Evolutionary conservation across 2,113 vertebrate genomes (phyloP).

Genomic region (Morone saxatilis): DNA sequence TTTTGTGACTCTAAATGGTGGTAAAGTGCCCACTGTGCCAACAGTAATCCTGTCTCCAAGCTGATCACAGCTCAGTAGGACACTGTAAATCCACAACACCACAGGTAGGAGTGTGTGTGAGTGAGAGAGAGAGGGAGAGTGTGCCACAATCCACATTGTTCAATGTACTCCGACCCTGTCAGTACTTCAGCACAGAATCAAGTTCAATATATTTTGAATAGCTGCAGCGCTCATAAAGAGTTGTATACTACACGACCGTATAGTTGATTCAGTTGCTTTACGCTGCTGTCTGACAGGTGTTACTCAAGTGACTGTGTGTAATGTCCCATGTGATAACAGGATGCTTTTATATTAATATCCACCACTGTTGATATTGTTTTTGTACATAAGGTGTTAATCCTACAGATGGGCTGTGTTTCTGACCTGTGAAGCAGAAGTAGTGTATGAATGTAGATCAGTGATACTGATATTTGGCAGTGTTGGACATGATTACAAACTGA

Average conservation of each 20-base stretch:
- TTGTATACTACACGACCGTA: neutral
- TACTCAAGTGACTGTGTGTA: neutral
- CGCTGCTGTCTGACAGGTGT: neutral
- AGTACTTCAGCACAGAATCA: neutral
- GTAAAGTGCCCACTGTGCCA: constrained; percentile 51
- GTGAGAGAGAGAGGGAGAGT: too few species aligned
- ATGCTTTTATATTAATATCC: neutral
- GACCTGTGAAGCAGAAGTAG: neutral
- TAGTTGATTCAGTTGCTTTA: neutral
- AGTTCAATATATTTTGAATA: neutral
- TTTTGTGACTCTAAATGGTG: constrained; percentile 29
- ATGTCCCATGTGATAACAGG: neutral
- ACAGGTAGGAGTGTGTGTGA: constrained; percentile 29
- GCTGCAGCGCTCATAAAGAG: neutral
- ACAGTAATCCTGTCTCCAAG: constrained; percentile 60
- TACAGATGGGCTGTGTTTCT: neutral
- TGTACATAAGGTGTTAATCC: neutral
- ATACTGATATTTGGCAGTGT: neutral
- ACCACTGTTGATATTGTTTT: neutral
- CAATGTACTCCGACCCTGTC: neutral
- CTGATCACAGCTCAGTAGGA: constrained; percentile 58
- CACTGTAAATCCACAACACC: constrained; percentile 30
- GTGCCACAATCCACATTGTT: constrained; percentile 7
- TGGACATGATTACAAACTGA: neutral
- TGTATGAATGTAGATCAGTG: neutral